These are phyloP conservation scores for Beris morrisii DNA, from an alignment of 2,888 invertebrate species.

Conservation along the genomic window DNA sequence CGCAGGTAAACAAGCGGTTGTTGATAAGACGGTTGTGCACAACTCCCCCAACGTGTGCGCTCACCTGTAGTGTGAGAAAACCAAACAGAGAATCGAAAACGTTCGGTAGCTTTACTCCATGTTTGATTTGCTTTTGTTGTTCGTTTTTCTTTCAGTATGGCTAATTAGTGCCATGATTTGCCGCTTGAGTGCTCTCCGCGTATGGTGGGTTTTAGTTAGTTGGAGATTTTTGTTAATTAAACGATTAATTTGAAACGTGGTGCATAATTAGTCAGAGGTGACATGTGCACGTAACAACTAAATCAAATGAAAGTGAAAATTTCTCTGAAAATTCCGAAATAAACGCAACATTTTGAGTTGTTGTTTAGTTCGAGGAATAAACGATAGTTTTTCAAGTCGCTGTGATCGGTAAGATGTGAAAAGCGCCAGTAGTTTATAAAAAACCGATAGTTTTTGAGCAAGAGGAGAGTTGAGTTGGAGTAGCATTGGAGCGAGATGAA, in stretches of 20 bases:
- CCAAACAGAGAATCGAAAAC: not conserved
- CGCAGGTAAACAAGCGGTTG: not conserved
- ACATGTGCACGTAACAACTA: no score
- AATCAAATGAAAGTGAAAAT: no score
- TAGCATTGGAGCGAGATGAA: no score
- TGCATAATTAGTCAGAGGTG: no score
- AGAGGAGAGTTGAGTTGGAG: no score
- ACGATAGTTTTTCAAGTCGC: conserved; percentile 1
- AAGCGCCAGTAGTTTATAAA: not conserved
- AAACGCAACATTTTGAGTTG: not conserved
- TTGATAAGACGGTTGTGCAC: not conserved
- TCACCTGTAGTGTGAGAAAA: not conserved
- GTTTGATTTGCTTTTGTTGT: not conserved
- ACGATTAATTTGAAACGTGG: no score
- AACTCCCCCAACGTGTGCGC: not conserved
- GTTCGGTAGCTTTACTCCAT: not conserved
- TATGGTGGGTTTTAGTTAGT: not conserved
- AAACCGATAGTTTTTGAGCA: no score
- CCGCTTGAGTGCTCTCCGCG: conserved; percentile 40
- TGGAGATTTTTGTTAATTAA: conserved; percentile 14
- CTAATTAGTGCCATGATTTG: conserved; percentile 30
- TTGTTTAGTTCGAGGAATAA: not conserved
- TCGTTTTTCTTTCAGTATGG: conserved; percentile 1
- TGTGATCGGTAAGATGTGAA: not conserved
- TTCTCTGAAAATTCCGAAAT: no score